Evolutionary conservation across 2,888 invertebrate genomes (phyloP), one percentile per base, ranked within the genome.

Genomic region (Ctena decussata): DNA sequence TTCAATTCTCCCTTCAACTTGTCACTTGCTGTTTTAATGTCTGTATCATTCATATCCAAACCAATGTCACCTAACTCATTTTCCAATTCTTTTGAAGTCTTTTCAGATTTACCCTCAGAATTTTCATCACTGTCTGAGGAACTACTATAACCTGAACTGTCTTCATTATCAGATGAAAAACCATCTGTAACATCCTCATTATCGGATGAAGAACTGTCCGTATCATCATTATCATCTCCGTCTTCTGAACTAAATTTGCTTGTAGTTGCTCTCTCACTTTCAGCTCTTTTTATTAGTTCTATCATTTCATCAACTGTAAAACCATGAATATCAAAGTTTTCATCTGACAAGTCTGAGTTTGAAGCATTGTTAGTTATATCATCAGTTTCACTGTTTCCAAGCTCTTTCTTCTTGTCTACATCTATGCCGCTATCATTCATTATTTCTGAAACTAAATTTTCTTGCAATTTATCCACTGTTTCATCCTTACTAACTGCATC

Each of bases 301-400:
- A 86, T 80, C 39, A 83, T 80, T 78, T 86, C 86, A 39, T 86
- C 86, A 24, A 78, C 49, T 39, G 86, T 86, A n/a, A 77, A 83
- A 15, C 86, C 86, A 24, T 71, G 75, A 72, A 83, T 83, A 49
- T 86, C 77, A 27, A 77, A 15, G 12, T 57, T 44, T 1, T 77
- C 82, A n/a, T 69, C 15, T n/a, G n/a, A n/a, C 21, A 35, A 72
- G 21, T 73, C 32, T n/a, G n/a, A n/a, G n/a, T n/a, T n/a, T n/a
- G n/a, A n/a, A 35, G 65, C 24, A 3, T 41, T 57, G n/a, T 44
- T 65, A 44, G 30, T 57, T 39, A 11, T 21, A 49, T 49, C n/a
- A 21, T 11, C 3, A 49, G 11, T 21, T 3, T 49, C 21, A 41
- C 15, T 41, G 21, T 8, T 21, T n/a, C n/a, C n/a, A n/a, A n/a